Evolutionary conservation across 2,113 vertebrate genomes (phyloP).

Genomic region (Terrapene triunguis): DNA sequence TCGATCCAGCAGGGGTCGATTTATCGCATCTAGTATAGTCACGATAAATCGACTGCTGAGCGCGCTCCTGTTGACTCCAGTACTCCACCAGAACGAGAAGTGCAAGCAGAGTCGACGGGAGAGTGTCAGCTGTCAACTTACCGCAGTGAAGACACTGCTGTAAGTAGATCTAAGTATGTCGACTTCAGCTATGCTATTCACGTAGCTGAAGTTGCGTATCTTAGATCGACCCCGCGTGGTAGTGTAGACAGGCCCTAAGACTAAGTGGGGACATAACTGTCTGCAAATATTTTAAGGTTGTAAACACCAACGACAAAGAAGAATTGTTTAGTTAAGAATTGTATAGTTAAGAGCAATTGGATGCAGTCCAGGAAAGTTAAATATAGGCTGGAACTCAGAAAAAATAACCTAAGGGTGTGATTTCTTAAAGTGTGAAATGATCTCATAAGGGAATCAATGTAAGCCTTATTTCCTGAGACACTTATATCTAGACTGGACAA

Average conservation of each 20-base stretch:
- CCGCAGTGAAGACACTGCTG: too few relatives aligned
- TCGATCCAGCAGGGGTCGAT: too few relatives aligned
- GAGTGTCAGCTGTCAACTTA: too few relatives aligned
- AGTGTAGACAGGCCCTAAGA: not conserved
- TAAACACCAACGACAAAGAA: not conserved
- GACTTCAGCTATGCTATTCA: too few relatives aligned
- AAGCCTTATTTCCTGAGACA: not conserved
- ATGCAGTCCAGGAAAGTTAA: slow-evolving; percentile 17
- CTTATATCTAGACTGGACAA: not conserved
- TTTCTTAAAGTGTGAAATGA: not conserved
- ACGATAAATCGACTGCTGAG: too few relatives aligned
- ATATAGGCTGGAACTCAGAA: not conserved
- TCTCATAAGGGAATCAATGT: not conserved
- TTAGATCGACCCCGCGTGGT: too few relatives aligned
- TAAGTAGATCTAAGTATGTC: too few relatives aligned
- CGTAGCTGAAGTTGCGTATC: too few relatives aligned
- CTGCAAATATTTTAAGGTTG: not conserved
- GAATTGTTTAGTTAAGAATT: not conserved
- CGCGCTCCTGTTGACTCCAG: too few relatives aligned
- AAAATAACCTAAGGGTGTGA: not conserved
- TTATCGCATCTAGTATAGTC: too few relatives aligned
- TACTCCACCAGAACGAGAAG: too few relatives aligned
- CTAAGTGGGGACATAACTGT: not conserved
- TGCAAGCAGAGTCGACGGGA: too few relatives aligned
- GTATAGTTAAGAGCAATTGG: slow-evolving; percentile 26